Evolutionary conservation across 1,140 invertebrate genomes (phyloP).

Genomic region (Formica selysi): DNA sequence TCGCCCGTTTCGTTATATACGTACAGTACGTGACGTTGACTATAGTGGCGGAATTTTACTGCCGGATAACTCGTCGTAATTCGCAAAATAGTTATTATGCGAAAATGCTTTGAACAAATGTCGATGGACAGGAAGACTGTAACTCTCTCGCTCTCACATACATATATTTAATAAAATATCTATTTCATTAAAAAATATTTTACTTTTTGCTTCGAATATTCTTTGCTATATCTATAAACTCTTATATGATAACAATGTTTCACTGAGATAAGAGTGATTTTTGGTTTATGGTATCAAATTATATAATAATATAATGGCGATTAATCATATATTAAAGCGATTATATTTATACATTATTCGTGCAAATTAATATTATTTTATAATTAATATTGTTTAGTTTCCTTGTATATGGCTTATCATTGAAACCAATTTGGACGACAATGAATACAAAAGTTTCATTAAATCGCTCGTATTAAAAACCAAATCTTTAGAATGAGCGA

Average conservation of each 20-base stretch:
- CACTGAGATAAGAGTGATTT: background rate
- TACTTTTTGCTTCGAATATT: background rate
- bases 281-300: background rate
- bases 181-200: conserved; percentile 24
- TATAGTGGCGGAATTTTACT: conserved; percentile 55
- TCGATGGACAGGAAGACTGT: background rate
- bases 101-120: conserved; percentile 52
- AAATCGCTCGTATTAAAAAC: conserved; percentile 9
- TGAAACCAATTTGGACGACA: conserved; percentile 2
- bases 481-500: background rate
- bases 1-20: conserved; percentile 75
- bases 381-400: conserved; percentile 1
- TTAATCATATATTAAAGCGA: conserved; percentile 3
- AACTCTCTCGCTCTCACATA: background rate
- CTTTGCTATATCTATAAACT: background rate
- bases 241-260: conserved; percentile 5
- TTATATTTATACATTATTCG: background rate
- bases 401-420: conserved; percentile 13
- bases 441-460: background rate
- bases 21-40: conserved; percentile 72
- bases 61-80: conserved; percentile 64
- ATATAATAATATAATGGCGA: background rate
- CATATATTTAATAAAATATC: conserved; percentile 35
- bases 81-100: conserved; percentile 29
- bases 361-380: background rate